A percentile compares a stretch with the other conserved stretches of the same genome.
phyloP scores from a whole-genome alignment of 2,113 vertebrate species.

The Silurus glanis region DNA sequence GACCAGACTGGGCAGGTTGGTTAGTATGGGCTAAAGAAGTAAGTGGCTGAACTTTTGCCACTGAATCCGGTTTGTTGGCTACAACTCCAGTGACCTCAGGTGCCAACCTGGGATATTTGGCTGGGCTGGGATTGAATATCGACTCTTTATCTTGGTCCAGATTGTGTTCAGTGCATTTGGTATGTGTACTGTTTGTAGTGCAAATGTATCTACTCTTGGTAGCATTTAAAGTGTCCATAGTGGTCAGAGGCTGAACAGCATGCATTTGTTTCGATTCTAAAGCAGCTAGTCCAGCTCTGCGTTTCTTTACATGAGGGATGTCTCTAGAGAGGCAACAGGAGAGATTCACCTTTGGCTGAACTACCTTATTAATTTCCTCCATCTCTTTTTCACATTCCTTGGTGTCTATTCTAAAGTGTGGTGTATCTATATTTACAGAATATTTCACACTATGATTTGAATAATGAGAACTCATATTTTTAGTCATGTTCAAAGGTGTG shows the following conservation, averaged over 20 bases:
- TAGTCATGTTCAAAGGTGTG: constrained; percentile 44
- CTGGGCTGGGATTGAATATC: constrained; percentile 28
- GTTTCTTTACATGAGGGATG: constrained; percentile 87
- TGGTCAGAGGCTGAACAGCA: constrained; percentile 25
- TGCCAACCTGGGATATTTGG: constrained; percentile 42
- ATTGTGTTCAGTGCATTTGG: constrained; percentile 35
- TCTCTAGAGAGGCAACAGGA: constrained; percentile 63
- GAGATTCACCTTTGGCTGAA: constrained; percentile 38
- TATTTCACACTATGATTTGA: constrained; percentile 32
- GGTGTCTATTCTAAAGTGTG: constrained; percentile 38
- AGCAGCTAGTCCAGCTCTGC: constrained; percentile 83
- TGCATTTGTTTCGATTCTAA: constrained; percentile 76
- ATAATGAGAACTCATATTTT: constrained; percentile 19
- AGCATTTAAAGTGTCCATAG: constrained; percentile 17
- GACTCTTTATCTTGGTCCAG: constrained; percentile 31
- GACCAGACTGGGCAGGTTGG: constrained; percentile 66
- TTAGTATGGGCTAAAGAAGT: constrained; percentile 70
- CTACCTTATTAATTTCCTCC: constrained; percentile 65
- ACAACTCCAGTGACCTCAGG: constrained; percentile 41
- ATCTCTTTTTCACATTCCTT: constrained; percentile 56
- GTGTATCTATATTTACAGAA: constrained; percentile 14
- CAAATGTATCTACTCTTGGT: constrained; percentile 41
- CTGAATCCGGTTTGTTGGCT: constrained; percentile 66
- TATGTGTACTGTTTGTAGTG: constrained; percentile 27
- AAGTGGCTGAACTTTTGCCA: constrained; percentile 59